Conservation (phyloP, 2,113 vertebrate genomes). For the Serilophus lunatus region DNA sequence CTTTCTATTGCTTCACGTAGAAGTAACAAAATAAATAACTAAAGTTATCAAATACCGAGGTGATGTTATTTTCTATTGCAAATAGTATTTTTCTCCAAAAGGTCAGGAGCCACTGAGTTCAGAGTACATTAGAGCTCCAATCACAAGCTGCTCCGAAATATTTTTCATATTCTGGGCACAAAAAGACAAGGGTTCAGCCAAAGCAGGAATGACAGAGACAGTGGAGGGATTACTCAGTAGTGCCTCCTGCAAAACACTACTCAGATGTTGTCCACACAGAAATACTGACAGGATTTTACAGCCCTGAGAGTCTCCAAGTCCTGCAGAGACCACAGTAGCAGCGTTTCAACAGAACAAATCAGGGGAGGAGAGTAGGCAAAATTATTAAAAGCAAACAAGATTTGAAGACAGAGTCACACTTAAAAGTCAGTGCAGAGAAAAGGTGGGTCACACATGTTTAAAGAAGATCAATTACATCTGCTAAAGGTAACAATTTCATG, state of each 20-base stretch:
- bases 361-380: not conserved
- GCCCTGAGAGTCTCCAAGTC: not conserved
- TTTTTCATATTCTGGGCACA: not conserved
- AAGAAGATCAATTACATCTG: not conserved
- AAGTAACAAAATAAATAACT: not conserved
- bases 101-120: not conserved
- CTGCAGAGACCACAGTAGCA: not conserved
- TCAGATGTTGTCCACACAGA: not conserved
- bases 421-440: not conserved
- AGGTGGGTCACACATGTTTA: not conserved
- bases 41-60: not conserved
- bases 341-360: not conserved
- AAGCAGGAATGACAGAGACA: not conserved
- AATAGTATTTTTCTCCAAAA: not conserved
- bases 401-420: not conserved
- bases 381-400: not conserved
- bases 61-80: not conserved
- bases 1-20: not conserved
- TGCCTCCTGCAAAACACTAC: not conserved
- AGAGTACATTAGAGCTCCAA: not conserved
- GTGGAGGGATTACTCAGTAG: not conserved
- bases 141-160: not conserved
- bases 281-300: not conserved
- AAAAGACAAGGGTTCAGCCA: not conserved
- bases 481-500: not conserved